Conservation (phyloP, 2,797 vertebrate species). For the Pristis pectinata region DNA sequence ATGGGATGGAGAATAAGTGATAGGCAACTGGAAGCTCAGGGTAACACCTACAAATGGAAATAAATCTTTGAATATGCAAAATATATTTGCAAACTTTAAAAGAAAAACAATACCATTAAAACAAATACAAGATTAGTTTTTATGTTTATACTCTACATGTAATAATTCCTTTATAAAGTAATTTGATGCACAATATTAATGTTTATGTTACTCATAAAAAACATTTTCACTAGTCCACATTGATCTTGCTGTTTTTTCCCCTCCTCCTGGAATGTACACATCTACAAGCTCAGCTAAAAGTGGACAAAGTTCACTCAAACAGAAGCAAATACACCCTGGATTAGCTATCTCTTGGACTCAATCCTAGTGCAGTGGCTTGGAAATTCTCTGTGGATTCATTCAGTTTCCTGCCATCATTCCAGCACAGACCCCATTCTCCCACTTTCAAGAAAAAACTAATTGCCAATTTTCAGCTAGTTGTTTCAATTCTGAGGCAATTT, state of each 20-base stretch:
- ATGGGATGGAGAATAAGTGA: no score
- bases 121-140: neutral
- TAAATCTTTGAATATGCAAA: neutral
- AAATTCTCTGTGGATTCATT: neutral
- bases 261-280: neutral
- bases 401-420: neutral
- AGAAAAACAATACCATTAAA: neutral
- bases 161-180: neutral
- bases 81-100: neutral
- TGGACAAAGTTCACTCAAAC: neutral
- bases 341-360: neutral
- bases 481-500: neutral
- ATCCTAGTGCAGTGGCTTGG: neutral
- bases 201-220: neutral
- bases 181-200: neutral
- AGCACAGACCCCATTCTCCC: neutral
- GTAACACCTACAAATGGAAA: no score
- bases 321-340: neutral
- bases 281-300: neutral
- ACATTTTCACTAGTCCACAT: neutral
- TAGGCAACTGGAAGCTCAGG: no score
- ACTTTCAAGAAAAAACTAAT: neutral
- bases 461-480: neutral
- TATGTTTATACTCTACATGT: neutral
- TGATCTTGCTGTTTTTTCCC: neutral